A percentile compares a stretch with the other conserved stretches of the same genome.
Conservation (phyloP, 1,140 invertebrate genomes). For the Popillia japonica region DNA sequence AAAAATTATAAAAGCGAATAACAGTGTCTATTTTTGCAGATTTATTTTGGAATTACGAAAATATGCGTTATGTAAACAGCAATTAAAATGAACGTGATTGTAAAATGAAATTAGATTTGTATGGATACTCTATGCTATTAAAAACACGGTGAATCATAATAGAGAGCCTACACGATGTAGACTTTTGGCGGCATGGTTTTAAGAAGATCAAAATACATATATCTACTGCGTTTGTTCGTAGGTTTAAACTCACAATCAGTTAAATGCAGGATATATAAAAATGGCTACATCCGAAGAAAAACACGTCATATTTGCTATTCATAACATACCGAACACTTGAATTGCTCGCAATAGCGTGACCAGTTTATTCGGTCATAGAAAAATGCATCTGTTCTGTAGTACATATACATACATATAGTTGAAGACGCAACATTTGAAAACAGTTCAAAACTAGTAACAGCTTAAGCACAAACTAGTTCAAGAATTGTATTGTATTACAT, state of each 20-base stretch:
- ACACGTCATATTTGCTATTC: slow-evolving; percentile 15
- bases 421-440: too few relatives aligned
- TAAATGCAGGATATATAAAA: slow-evolving; percentile 5
- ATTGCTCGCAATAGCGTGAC: slow-evolving; percentile 1
- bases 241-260: background rate
- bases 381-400: background rate
- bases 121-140: background rate
- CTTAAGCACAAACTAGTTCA: too few relatives aligned
- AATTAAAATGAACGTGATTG: background rate
- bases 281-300: background rate
- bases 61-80: background rate
- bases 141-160: background rate
- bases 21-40: background rate
- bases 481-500: too few relatives aligned
- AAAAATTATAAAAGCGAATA: slow-evolving; percentile 16
- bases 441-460: too few relatives aligned
- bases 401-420: too few relatives aligned
- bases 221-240: background rate
- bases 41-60: background rate
- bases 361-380: background rate
- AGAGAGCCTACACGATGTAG: background rate
- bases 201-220: too few relatives aligned
- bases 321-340: background rate
- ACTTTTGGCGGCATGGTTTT: background rate
- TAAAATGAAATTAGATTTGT: slow-evolving; percentile 10